A percentile compares a stretch with the other conserved stretches of the same genome.
Evolutionary conservation across 2,113 vertebrate genomes (phyloP).

Genomic region (Circaetus cinerascens): DNA sequence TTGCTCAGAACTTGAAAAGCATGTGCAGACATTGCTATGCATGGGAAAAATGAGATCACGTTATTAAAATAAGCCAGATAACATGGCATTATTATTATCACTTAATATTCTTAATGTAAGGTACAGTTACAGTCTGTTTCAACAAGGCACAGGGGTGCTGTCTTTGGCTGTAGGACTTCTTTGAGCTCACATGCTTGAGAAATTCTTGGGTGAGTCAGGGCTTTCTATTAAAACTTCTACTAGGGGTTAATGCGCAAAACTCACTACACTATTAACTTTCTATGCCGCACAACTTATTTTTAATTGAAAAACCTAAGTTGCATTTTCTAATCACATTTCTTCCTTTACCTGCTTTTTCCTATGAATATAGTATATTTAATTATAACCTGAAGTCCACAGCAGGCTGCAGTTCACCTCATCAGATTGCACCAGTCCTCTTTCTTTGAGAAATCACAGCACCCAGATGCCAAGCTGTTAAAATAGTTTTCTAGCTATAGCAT

Average conservation of each 20-base stretch:
- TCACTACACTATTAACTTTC: background rate
- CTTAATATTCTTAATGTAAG: background rate
- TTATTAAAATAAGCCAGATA: background rate
- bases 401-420: background rate
- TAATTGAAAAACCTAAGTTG: background rate
- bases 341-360: background rate
- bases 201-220: background rate
- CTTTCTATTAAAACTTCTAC: background rate
- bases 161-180: background rate
- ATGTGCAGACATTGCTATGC: background rate
- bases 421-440: background rate
- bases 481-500: slow-evolving; percentile 20
- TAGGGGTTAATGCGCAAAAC: background rate
- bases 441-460: background rate
- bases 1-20: background rate
- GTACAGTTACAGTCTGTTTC: background rate
- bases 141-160: background rate
- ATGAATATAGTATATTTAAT: background rate
- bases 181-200: background rate
- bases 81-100: background rate
- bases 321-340: background rate
- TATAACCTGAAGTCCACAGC: background rate
- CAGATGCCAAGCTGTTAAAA: background rate
- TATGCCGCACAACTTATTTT: background rate
- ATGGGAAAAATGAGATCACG: background rate